Conservation (phyloP, 2,888 invertebrate genomes). For the Drosophila antonietae region DNA sequence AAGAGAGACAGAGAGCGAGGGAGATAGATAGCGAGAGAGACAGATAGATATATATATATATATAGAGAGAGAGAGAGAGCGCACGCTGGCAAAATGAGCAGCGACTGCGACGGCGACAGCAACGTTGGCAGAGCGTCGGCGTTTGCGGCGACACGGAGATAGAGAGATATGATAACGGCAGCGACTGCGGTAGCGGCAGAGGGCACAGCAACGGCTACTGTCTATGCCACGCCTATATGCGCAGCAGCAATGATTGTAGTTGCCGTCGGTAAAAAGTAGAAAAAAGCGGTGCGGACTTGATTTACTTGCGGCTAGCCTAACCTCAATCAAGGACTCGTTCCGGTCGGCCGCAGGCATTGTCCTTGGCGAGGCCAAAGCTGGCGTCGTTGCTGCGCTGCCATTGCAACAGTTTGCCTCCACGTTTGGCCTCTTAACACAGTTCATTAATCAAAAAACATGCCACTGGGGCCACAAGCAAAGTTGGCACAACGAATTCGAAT, state of each 20-base stretch:
- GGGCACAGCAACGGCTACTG: conserved; percentile 12
- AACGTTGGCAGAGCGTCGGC: conserved; percentile 35
- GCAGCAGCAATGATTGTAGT: conserved; percentile 7
- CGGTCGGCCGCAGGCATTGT: conserved; percentile 61
- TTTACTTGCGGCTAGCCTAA: conserved; percentile 51
- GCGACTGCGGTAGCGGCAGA: conserved; percentile 20
- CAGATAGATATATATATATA: conserved; percentile 59
- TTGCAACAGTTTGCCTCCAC: conserved; percentile 61
- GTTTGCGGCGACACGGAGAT: conserved; percentile 65
- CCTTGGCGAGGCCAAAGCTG: conserved; percentile 62
- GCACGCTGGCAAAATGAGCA: conserved; percentile 67
- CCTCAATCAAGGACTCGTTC: conserved; percentile 69
- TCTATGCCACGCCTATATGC: conserved; percentile 70
- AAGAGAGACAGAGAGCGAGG: conserved; percentile 56
- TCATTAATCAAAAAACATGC: conserved; percentile 79
- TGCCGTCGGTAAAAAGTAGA: conserved; percentile 41
- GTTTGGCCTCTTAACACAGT: conserved; percentile 84
- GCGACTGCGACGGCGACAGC: conserved; percentile 19
- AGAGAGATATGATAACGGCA: conserved; percentile 73
- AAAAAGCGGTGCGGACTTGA: conserved; percentile 25
- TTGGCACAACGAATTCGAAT: conserved; percentile 28
- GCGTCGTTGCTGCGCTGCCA: conserved; percentile 37
- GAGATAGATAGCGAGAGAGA: conserved; percentile 30
- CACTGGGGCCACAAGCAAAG: conserved; percentile 50
- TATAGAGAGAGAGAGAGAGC: not conserved